Base-by-base conservation (phyloP, 2,797 vertebrate genomes). In the Corythornis leucogaster region DNA sequence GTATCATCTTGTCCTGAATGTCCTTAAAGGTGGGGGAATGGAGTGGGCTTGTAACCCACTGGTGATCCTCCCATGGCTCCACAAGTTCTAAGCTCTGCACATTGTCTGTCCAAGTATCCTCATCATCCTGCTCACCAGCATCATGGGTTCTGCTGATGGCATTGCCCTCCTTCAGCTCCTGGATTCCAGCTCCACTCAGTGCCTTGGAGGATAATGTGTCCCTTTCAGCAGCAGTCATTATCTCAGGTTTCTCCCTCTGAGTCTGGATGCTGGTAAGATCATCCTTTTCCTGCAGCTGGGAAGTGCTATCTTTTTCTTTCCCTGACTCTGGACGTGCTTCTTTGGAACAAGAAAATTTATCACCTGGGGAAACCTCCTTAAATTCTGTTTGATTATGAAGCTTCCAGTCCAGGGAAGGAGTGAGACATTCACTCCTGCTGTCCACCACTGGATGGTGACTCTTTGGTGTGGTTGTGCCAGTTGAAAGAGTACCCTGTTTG, bases 41-140 rank as follows among this genome's bases (percentile, higher is more conserved):
- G n/a, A 99, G 98, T 15, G 99, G 99, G 84, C 99, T 99, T 14
- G 99, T 99, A 33, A 99, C 99, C 99, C 99, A 99, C 86, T 99
- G 98, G 82, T 99, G 99, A 75, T 99, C 99, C 84, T 99, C 99
- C 99, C 99, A 99, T 15, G 99, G 98, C 87, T 99, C 99, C 90
- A 99, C 98, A 93, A 98, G 96, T 94, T 99, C 99, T 91, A 99
- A 95, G 97, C 98, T 94, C 94, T 99, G 98, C 26, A 97, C 92
- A 30, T 96, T 94, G 61, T 98, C 98, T 66, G 93, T 97, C 91
- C 96, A 97, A 50, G 97, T 71, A 2, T 99, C 98, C 2, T 99
- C 98, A 4, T 98, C 98, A 9, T 98, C 97, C 80, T 97, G 97
- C 40, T 98, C 98, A 75, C 97, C 95, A 85, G 94, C 89, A 43